Evolutionary conservation across 2,113 vertebrate genomes (phyloP), one percentile per base, ranked within the genome.

Genomic region (Mesitornis unicolor): DNA sequence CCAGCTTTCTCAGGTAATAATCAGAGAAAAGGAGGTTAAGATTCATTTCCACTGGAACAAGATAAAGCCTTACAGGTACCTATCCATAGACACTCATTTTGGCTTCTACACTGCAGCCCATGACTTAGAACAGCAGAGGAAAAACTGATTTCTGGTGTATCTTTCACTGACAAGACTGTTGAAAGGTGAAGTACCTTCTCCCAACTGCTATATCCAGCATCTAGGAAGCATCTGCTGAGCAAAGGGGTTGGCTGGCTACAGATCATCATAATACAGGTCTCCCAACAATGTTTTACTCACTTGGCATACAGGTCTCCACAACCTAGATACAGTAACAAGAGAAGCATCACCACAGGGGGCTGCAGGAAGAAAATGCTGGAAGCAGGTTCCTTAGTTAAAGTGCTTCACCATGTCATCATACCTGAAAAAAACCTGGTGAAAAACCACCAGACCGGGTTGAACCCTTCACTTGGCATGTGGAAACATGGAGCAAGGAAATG

Each of bases 81-180:
- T 48, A 76, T 26, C 45, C 25, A 67, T 0, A 59, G 35, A 35
- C 6, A n/a, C 13, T 45, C 24, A 11, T 35, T 85, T 65, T 78
- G 54, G n/a, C 40, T 76, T 73, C 56, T 17, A 59, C 7, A 2
- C 25, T 35, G 26, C 5, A 1, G 50, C 33, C 26, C 1, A 1
- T 28, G 50, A 40, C 36, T 47, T 31, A 0, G 3, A 12, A 59
- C 0, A 1, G 29, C 18, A 54, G 17, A 45, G 9, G 9, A 83
- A 11, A 91, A 86, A 59, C 8, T 15, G 0, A 20, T 59, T 94
- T 86, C 76, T 75, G 33, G 29, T n/a, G 2, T 19, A 24, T 31
- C 18, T 71, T 68, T 50, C 76, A 40, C 28, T 59, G 35, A 79
- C 7, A 42, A 35, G 14, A 28, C 10, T 67, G 8, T 5, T 63